These are phyloP conservation scores for Acrobeloides nanus DNA, from an alignment of 2,888 invertebrate genomes.

Conservation along the genomic window DNA sequence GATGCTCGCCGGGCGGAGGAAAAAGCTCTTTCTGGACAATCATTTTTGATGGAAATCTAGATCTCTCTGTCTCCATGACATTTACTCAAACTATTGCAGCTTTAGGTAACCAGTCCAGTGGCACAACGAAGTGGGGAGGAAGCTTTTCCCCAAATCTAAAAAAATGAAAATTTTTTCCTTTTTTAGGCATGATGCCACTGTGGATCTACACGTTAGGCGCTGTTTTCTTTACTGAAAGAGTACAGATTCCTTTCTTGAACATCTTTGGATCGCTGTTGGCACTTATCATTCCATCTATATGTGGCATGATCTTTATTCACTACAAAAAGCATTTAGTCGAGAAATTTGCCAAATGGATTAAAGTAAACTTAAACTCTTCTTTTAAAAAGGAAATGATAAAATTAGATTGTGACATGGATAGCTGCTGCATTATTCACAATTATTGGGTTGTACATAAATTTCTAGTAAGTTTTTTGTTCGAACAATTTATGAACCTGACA, in stretches of 20 bases:
- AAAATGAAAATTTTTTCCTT: conserved; percentile 4
- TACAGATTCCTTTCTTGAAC: conserved; percentile 60
- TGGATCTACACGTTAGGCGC: conserved; percentile 82
- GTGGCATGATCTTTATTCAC: conserved; percentile 55
- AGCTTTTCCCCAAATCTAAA: not conserved
- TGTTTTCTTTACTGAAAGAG: conserved; percentile 65
- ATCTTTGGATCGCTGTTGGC: conserved; percentile 64
- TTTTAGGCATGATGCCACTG: conserved; percentile 73
- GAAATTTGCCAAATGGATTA: conserved; percentile 71
- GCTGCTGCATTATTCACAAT: conserved; percentile 18
- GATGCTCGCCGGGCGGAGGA: conserved; percentile 64
- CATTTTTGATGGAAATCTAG: conserved; percentile 79
- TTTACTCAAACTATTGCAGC: conserved; percentile 76
- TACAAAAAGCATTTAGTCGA: conserved; percentile 65
- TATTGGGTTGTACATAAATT: conserved; percentile 22
- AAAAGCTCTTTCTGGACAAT: conserved; percentile 91
- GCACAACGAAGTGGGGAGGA: conserved; percentile 1
- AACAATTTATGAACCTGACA: too few species aligned
- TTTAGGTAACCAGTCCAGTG: conserved; percentile 65
- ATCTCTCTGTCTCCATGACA: conserved; percentile 87
- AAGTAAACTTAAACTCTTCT: conserved; percentile 72
- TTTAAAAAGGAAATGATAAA: conserved; percentile 58
- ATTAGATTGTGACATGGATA: conserved; percentile 50
- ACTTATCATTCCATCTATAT: conserved; percentile 68
- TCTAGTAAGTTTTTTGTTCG: too few species aligned